phyloP scores from a whole-genome alignment of 2,888 invertebrate species.

The Colletes collaris region DNA sequence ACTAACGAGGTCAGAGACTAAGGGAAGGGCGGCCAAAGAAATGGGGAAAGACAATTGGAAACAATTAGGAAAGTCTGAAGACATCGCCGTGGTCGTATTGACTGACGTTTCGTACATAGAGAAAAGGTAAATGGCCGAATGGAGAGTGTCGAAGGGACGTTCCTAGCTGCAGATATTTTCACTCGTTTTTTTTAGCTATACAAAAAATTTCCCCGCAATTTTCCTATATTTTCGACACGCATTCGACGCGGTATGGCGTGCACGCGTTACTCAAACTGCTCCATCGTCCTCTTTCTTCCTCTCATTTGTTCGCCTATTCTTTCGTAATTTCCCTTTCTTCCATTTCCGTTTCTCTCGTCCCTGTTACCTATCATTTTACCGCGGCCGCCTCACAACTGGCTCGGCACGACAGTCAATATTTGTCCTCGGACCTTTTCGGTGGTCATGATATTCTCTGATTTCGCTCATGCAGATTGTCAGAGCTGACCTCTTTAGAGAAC shows the following conservation, averaged over 20 bases:
- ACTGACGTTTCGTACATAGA: constrained; percentile 19
- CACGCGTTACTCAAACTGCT: constrained; percentile 57
- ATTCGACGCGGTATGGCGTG: constrained; percentile 61
- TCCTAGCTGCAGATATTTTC: background rate
- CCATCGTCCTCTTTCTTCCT: constrained; percentile 23
- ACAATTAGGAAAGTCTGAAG: constrained; percentile 2
- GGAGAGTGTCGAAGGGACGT: background rate
- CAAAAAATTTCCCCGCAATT: constrained; percentile 63
- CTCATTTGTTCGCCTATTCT: constrained; percentile 23
- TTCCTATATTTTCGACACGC: constrained; percentile 74
- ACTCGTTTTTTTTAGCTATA: background rate
- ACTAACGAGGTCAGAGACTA: background rate
- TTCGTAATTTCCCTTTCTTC: constrained; percentile 44
- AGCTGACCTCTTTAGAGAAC: constrained; percentile 44
- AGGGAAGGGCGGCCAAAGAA: background rate
- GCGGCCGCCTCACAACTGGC: constrained; percentile 54
- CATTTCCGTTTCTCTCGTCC: constrained; percentile 34
- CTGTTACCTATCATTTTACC: constrained; percentile 57
- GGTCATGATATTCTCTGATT: constrained; percentile 71
- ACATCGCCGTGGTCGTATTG: constrained; percentile 13
- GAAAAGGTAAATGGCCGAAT: constrained; percentile 54
- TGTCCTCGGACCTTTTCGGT: constrained; percentile 66
- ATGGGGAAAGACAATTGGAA: background rate
- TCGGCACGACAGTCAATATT: constrained; percentile 71
- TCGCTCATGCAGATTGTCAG: constrained; percentile 69